Evolutionary conservation across 2,888 invertebrate species (phyloP), one percentile per base, ranked within the genome.

Genomic region (Taphrorychus bicolor): DNA sequence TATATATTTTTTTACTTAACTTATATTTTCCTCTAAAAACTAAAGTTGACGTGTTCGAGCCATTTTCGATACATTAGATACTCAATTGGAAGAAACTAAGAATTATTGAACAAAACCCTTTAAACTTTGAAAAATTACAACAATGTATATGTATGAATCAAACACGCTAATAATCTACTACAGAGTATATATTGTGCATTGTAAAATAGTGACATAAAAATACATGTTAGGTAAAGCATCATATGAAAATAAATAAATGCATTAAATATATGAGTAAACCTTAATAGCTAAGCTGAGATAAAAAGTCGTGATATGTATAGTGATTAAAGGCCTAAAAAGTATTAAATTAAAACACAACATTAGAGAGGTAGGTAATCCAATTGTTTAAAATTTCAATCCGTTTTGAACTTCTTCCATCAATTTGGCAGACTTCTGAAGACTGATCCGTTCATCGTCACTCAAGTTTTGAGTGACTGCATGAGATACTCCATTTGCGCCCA

Each of bases 391-490:
- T 11, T 40, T 49, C 17, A 75, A 49, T 11, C 59, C 56, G 0
- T 64, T 65, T 57, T 76, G 76, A 14, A 76, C 71, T 40, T 73
- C 70, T 14, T 70, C 69, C 69, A 78, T 73, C 3, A 75, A 0
- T 1, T 81, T 74, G 0, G 93, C 92, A 0, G 93, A 93, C 53
- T 87, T 85, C 65, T 87, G 85, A 48, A 94, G 84, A 76, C 87
- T 84, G 0, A 76, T 71, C 0, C 83, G 77, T 81, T 94, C 94
- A 3, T 82, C 80, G 0, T 85, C 85, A 0, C 88, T 90, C 68
- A 94, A 84, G 32, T 88, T 87, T 81, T 93, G 93, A 61, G 90
- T 86, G 57, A 95, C 88, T 69, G 93, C 83, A 75, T 89, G 87
- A 0, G 87, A 87, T 1, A 95, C 87, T 32, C 93, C 93, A 66